Conservation (phyloP, 2,113 vertebrate species). For the Alectura lathami region DNA sequence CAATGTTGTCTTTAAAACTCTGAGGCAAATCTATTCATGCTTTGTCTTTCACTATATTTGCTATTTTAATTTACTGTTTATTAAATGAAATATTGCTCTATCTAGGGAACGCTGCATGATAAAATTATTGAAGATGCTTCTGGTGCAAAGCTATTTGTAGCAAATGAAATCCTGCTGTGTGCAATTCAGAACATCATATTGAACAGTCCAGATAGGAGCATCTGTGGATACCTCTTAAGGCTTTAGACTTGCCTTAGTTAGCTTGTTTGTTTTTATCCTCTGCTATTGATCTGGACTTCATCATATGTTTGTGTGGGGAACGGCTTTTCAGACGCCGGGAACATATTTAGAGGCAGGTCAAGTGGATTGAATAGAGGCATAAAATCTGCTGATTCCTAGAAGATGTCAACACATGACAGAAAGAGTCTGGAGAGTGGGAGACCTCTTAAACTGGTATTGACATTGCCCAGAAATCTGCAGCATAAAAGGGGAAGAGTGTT, state of each 20-base stretch:
- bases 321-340: slow-evolving; percentile 49
- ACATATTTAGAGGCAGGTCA: slow-evolving; percentile 59
- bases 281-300: slow-evolving; percentile 68
- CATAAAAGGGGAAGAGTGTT: slow-evolving; percentile 10
- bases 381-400: slow-evolving; percentile 68
- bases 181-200: slow-evolving; percentile 72
- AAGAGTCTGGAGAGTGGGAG: slow-evolving; percentile 40
- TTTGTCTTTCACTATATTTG: slow-evolving; percentile 51
- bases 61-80: slow-evolving; percentile 74
- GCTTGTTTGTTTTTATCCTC: slow-evolving; percentile 58
- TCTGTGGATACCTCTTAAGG: slow-evolving; percentile 62
- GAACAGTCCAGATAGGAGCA: slow-evolving; percentile 62
- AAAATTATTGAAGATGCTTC: slow-evolving; percentile 73
- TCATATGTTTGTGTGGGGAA: slow-evolving; percentile 60
- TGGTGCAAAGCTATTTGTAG: slow-evolving; percentile 74
- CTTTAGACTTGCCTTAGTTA: slow-evolving; percentile 61
- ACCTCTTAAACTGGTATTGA: slow-evolving; percentile 61
- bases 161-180: slow-evolving; percentile 76
- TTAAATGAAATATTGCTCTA: slow-evolving; percentile 71
- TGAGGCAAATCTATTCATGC: slow-evolving; percentile 38
- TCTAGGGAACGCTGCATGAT: slow-evolving; percentile 57
- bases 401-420: slow-evolving; percentile 53
- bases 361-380: slow-evolving; percentile 51
- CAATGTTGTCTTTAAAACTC: slow-evolving; percentile 56
- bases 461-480: slow-evolving; percentile 48